Evolutionary conservation across 2,888 invertebrate genomes (phyloP), one percentile per base, ranked within the genome.

Genomic region (Lycophotia porphyrea): DNA sequence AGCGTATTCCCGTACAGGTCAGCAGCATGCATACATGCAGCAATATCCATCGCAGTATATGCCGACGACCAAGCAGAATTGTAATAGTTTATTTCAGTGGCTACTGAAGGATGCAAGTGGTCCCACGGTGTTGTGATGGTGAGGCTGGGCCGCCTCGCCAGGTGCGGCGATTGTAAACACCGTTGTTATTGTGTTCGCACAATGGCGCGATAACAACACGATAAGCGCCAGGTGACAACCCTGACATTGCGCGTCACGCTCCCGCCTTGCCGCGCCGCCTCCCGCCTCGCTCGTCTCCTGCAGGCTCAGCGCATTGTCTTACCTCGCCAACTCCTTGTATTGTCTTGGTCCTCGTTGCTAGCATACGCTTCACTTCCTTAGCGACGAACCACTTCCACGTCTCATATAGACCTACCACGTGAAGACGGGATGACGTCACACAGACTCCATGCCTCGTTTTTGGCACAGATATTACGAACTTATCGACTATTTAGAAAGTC

Each of bases 131-230:
- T 15, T 15, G 18, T 24, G 44, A n/a, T 27, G n/a, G 34, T 42
- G 58, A 27, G 66, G 36, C n/a, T 15, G 7, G n/a, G 39, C 8
- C 42, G 24, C n/a, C n/a, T 42, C 34, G 73, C 78, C 87, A 88
- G 87, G 88, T 87, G 87, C 73, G 39, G 58, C 69, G 31, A 78
- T 42, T 84, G 84, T 88, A 89, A 90, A 90, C 87, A 88, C 52
- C n/a, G 66, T 68, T 88, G 85, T 86, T 88, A 88, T 89, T 87
- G 88, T 86, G 70, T 70, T 70, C 67, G 71, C 77, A 90, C 90
- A 90, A 90, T 90, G 86, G 90, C 31, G 42, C 74, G 89, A 90
- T 90, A 89, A 86, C 82, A 80, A 71, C 55, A 78, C 87, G 90
- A 89, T 90, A 90, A 89, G 68, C 60, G 71, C 66, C 87, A 86